Evolutionary conservation across 2,797 vertebrate species (phyloP), one percentile per base, ranked within the genome.

Genomic region (Triplophysa bombifrons): DNA sequence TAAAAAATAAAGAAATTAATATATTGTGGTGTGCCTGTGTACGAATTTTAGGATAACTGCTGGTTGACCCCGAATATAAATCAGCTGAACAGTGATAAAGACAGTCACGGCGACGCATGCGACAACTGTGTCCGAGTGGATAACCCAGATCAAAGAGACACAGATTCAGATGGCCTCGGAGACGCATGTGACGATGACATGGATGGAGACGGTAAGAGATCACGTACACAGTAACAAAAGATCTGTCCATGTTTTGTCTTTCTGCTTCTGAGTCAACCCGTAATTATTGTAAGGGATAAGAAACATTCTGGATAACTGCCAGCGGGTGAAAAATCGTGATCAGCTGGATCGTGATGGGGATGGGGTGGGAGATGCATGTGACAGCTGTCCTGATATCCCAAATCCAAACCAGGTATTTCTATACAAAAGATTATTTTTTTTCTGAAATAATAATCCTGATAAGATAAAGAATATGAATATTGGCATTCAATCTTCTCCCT

Each of bases 111-210:
- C 0, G 96, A 99, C n/a, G 96, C 96, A 68, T 99, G 98, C 80
- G 98, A 99, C 82, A 99, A 99, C 88, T 99, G 98, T 38, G 91
- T 90, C 53, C 85, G 72, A 13, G 90, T 96, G 83, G 91, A 96
- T 74, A 99, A 99, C 89, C 95, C 96, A 2, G 98, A 99, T 91
- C 98, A 99, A 89, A 93, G 92, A 80, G 98, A 99, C 91, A 99
- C 98, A 0, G 98, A 99, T 81, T 82, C 89, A 19, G 97, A 99
- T 22, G 96, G 97, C 73, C 96, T 91, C 86, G 98, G 98, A 80
- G 98, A 99, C 30, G 94, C 96, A 84, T 99, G 98, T 41, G 98
- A 99, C 63, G 95, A 99, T 13, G 98, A 99, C 92, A 99, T 99
- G 95, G 98, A 99, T 77, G 96, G 96, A 87, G 98, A 99, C n/a